phyloP scores from a whole-genome alignment of 2,888 invertebrate species.

The Trimorus sp. region DNA sequence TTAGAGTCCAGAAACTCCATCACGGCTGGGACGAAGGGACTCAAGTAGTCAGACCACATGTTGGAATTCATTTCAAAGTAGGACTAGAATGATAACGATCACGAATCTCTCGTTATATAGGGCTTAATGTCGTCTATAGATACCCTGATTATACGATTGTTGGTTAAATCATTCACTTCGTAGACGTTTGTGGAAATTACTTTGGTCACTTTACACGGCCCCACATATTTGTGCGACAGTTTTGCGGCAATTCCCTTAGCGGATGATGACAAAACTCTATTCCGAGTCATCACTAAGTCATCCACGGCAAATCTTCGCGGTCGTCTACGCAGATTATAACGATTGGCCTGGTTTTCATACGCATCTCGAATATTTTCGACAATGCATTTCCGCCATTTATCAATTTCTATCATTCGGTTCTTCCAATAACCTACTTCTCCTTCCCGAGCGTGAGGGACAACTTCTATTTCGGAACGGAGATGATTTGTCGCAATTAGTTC shows the following conservation, averaged over 20 bases:
- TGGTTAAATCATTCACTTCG: neutral
- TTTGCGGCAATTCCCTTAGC: constrained; percentile 1
- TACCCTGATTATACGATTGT: neutral
- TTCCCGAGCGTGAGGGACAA: too few species aligned
- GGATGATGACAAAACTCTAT: neutral
- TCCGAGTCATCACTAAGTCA: neutral
- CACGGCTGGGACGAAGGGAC: too few species aligned
- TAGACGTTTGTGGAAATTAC: neutral
- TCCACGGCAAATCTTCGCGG: neutral
- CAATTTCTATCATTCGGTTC: neutral
- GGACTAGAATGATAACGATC: too few species aligned
- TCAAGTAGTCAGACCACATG: too few species aligned
- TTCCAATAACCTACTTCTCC: neutral
- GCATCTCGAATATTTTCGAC: neutral
- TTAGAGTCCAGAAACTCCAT: too few species aligned
- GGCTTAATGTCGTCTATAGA: neutral
- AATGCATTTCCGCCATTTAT: neutral
- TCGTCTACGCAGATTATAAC: neutral
- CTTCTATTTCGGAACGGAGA: too few species aligned
- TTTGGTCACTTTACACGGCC: neutral
- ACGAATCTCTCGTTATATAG: too few species aligned
- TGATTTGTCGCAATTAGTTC: too few species aligned
- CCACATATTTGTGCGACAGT: neutral
- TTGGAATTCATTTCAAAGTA: too few species aligned
- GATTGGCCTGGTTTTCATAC: neutral